Base-by-base conservation (phyloP, 2,113 vertebrate genomes). In the Sylvia atricapilla region DNA sequence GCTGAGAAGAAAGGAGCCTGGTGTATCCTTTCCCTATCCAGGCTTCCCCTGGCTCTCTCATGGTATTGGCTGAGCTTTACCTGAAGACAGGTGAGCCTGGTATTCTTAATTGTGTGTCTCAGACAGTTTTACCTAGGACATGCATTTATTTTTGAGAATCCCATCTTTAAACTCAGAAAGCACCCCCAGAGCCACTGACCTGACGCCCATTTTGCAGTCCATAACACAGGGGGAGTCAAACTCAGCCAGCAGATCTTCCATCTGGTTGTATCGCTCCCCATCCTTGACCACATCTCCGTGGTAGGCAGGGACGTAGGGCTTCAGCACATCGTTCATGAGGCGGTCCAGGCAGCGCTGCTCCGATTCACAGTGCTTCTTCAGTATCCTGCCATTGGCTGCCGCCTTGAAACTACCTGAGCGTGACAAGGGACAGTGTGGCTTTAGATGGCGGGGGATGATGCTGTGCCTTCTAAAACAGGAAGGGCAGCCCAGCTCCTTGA, bases 201-300 rank as follows among this genome's bases (percentile, higher is more conserved):
- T 98, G 87, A 99, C 89, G 7, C 99, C 99, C 99, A 99, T 99
- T 96, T 99, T 99, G 96, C 99, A 99, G 97, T 99, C 99, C 99
- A 99, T 99, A 90, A 99, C 99, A 6, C 99, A 99, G 2, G 99
- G 99, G 30, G 96, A 98, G 93, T 99, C 99, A 11, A 99, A 99
- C 69, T 99, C 99, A 8, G 99, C 99, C 96, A 99, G 98, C 85
- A 99, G 98, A 95, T 99, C 99, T 52, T 99, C 99, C 99, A 99
- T 99, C 98, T 99, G 99, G 98, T 99, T 99, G 98, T 99, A 99
- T 84, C 98, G 98, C 94, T 99, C 99, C 4, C 99, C 99, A 0
- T 99, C 99, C 94, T 99, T 99, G 95, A 99, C 98, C 30, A 99
- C 98, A 0, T 99, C 99, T 0, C 99, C 99, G 0, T 99, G 99